phyloP scores from a whole-genome alignment of 2,888 invertebrate genomes.

The Schizaphis graminum region DNA sequence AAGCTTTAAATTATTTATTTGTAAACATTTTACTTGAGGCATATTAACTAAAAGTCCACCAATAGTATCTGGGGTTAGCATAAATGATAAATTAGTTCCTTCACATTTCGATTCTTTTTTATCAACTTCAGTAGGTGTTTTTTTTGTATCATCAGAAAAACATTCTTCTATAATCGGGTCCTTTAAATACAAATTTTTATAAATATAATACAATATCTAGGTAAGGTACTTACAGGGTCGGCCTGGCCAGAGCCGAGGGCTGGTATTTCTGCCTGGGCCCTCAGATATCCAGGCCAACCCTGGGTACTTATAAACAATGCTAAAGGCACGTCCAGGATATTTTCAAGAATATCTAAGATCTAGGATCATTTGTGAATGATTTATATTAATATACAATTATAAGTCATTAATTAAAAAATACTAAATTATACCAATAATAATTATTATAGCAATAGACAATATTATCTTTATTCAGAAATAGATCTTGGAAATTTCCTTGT shows the following conservation, averaged over 20 bases:
- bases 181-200: constrained; percentile 55
- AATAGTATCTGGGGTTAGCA: constrained; percentile 80
- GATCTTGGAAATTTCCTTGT: background rate
- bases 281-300: too few species aligned
- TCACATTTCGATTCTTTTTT: constrained; percentile 72
- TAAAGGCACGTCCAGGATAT: background rate
- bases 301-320: background rate
- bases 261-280: too few species aligned
- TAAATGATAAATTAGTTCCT: constrained; percentile 69
- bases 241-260: too few species aligned
- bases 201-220: background rate
- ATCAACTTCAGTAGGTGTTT: constrained; percentile 81
- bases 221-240: too few species aligned
- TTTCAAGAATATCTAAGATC: background rate
- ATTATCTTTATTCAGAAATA: background rate
- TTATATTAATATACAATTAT: background rate
- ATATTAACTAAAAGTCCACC: constrained; percentile 91
- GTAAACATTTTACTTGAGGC: constrained; percentile 81
- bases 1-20: constrained; percentile 20
- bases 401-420: background rate
- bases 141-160: constrained; percentile 77
- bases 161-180: constrained; percentile 78
- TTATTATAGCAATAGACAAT: background rate
- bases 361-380: background rate
- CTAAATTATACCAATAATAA: background rate